Evolutionary conservation across 2,113 vertebrate species (phyloP), one percentile per base, ranked within the genome.

Genomic region (Hippoglossus stenolepis): DNA sequence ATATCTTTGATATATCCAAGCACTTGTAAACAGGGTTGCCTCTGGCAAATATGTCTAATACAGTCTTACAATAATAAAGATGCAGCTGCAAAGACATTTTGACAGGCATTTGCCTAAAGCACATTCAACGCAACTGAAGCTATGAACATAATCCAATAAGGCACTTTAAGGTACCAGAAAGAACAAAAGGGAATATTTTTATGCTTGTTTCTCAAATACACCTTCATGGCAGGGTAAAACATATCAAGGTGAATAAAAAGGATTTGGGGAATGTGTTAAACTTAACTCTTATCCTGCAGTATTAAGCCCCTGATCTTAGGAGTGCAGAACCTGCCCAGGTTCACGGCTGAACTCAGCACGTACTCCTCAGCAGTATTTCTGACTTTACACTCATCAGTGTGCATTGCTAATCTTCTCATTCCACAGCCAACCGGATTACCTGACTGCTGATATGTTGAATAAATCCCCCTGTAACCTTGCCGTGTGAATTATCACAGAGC

Each of bases 341-440:
- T 38, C 66, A 6, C 45, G 18, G 38, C 9, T 11, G 38, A 40
- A 40, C 38, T 12, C 9, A 40, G 40, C 40, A 18, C 47, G 4
- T 17, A 51, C 47, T 51, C 47, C 47, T 17, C 47, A 17, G 47
- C 70, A 40, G 51, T 64, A 77, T 77, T 85, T 80, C 75, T 31
- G 64, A 76, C 60, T 85, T 85, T 74, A 82, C 57, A 75, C 71
- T 81, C 81, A 80, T 86, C 86, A 70, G 66, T 63, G 56, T 75
- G 77, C 79, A 70, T 76, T 49, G 66, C 82, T 90, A 89, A 92
- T 91, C 90, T 86, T 72, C 85, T 91, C 85, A 85, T 87, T 88
- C 80, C 84, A 70, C 49, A 38, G 75, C 68, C 70, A 64, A 70
- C 81, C 23, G 60, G 82, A 90, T 89, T 91, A 91, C 90, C 87